Evolutionary conservation across 2,113 vertebrate species (phyloP).

Genomic region (Patagioenas fasciata): DNA sequence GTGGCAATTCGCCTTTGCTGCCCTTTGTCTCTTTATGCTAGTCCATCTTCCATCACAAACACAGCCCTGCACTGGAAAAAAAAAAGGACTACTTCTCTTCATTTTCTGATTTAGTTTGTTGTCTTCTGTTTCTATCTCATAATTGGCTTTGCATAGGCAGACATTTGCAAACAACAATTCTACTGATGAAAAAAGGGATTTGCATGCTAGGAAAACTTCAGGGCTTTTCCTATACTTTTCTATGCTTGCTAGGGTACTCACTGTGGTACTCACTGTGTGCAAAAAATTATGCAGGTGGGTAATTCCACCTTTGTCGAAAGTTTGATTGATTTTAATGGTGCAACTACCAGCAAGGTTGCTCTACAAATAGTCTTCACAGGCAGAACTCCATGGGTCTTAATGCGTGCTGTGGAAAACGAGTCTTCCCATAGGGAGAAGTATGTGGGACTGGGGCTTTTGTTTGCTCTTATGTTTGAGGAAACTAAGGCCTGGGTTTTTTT

Average conservation of each 20-base stretch:
- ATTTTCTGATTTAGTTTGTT: background rate
- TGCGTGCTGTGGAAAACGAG: fast-evolving
- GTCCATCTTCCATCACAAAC: background rate
- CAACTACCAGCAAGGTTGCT: background rate
- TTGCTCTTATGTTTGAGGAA: background rate
- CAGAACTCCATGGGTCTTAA: background rate
- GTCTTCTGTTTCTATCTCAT: background rate
- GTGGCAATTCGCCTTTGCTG: background rate
- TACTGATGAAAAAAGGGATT: background rate
- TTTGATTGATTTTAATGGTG: background rate
- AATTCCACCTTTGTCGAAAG: background rate
- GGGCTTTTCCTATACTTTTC: background rate
- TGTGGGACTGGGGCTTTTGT: background rate
- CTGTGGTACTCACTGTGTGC: background rate
- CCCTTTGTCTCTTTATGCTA: background rate
- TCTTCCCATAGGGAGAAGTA: background rate
- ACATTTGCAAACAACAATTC: background rate
- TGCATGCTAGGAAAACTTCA: background rate
- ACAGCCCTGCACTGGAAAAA: background rate
- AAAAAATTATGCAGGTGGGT: background rate
- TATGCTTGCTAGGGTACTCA: background rate
- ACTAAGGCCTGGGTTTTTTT: background rate
- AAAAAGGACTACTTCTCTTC: background rate
- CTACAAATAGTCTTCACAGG: background rate
- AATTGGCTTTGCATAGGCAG: background rate